These are phyloP conservation scores for Coecobrya sp. DNA, from an alignment of 2,888 invertebrate genomes.

Conservation along the genomic window DNA sequence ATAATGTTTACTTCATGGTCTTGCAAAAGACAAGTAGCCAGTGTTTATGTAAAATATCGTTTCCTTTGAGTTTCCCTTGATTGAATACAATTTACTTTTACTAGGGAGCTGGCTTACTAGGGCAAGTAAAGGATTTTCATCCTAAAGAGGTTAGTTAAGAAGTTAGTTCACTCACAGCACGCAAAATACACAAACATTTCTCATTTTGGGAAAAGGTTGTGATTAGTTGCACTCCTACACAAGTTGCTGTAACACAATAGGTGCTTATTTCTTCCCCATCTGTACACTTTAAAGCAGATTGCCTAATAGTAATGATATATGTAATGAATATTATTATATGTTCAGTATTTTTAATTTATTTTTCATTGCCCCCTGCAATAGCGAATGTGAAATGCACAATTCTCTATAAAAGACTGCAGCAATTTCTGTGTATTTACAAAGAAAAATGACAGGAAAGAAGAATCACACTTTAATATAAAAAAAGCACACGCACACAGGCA, in stretches of 20 bases:
- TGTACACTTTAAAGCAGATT: not conserved
- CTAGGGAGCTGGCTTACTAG: not conserved
- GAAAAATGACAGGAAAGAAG: constrained; percentile 33
- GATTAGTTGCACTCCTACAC: not conserved
- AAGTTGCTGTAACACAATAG: not conserved
- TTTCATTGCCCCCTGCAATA: not conserved
- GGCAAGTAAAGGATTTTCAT: not conserved
- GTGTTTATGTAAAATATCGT: not conserved
- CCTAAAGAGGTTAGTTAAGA: no score
- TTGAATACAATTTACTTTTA: constrained; percentile 32
- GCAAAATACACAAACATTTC: not conserved
- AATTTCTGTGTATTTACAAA: constrained; percentile 17
- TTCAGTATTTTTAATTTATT: constrained; percentile 3
- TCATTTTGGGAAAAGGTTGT: not conserved
- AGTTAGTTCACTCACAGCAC: not conserved
- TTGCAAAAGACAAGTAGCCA: constrained; percentile 20
- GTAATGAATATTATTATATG: constrained; percentile 16
- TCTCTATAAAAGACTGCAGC: not conserved
- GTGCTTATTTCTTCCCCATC: constrained; percentile 6
- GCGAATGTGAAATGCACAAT: not conserved
- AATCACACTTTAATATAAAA: constrained; percentile 26
- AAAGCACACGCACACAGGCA: constrained; percentile 49
- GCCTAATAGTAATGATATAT: constrained; percentile 6
- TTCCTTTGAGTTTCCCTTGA: constrained; percentile 58
- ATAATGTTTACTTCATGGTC: not conserved